Conservation (phyloP, 2,888 invertebrate species). For the Hybos culiciformis region DNA sequence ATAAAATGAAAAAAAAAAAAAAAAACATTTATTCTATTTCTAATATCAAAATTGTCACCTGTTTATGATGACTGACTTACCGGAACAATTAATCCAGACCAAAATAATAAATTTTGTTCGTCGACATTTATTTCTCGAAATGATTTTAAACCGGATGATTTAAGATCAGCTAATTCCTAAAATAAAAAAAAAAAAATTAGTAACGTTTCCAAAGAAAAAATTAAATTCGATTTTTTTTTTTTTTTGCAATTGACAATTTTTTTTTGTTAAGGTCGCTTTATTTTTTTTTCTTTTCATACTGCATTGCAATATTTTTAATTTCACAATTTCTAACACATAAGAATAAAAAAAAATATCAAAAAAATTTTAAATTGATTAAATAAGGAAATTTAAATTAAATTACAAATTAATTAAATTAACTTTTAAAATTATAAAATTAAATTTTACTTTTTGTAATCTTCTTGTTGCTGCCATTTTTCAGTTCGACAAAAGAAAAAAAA, state of each 20-base stretch:
- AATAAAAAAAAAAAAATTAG: not conserved
- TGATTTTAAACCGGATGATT: constrained; percentile 69
- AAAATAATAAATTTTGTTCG: constrained; percentile 87
- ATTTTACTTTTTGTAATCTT: constrained; percentile 14
- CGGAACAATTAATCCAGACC: constrained; percentile 93
- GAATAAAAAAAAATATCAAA: not conserved
- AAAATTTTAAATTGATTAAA: not conserved
- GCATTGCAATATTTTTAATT: not conserved
- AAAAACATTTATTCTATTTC: not conserved
- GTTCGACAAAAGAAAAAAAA: too few species aligned
- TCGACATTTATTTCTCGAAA: constrained; percentile 92
- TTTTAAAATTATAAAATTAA: not conserved
- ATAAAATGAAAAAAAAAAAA: not conserved
- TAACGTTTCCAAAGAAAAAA: not conserved
- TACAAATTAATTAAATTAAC: too few species aligned
- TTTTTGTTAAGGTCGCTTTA: not conserved
- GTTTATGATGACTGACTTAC: constrained; percentile 33
- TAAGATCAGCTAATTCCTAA: constrained; percentile 83
- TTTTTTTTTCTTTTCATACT: not conserved
- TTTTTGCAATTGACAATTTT: not conserved
- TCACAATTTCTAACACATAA: not conserved
- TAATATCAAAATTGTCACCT: too few species aligned
- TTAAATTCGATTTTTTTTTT: not conserved
- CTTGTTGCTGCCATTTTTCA: constrained; percentile 17
- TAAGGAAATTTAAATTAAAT: too few species aligned